Evolutionary conservation across 2,888 invertebrate genomes (phyloP).

Genomic region (Aelia acuminata): DNA sequence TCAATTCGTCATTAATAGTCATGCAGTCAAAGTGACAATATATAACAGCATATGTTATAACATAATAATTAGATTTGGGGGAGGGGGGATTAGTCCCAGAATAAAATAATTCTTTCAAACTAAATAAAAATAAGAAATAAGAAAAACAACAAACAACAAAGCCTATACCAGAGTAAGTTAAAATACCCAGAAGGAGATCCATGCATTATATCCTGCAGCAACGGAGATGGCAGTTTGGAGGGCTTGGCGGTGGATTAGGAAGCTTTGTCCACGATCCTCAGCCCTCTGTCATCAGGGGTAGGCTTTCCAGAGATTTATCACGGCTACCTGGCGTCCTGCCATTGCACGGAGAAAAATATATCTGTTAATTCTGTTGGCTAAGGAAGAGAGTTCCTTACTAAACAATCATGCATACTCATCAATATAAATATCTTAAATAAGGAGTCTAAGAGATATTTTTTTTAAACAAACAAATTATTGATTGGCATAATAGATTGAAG

Average conservation of each 20-base stretch:
- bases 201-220: background rate
- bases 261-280: background rate
- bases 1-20: too few species aligned
- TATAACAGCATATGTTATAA: too few species aligned
- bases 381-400: background rate
- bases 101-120: too few species aligned
- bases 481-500: too few species aligned
- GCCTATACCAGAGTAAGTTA: background rate
- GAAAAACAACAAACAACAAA: background rate
- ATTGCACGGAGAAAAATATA: background rate
- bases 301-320: conserved; percentile 9
- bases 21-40: too few species aligned
- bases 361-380: background rate
- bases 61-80: too few species aligned
- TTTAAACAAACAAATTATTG: too few species aligned
- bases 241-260: background rate
- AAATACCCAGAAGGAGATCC: background rate
- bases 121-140: too few species aligned
- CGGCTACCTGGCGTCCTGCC: background rate
- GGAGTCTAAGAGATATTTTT: too few species aligned
- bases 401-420: too few species aligned
- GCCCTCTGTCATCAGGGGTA: background rate
- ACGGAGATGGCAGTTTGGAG: background rate
- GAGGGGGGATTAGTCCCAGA: too few species aligned
- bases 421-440: too few species aligned